Evolutionary conservation across 2,113 vertebrate species (phyloP).

Genomic region (Zootoca vivipara): DNA sequence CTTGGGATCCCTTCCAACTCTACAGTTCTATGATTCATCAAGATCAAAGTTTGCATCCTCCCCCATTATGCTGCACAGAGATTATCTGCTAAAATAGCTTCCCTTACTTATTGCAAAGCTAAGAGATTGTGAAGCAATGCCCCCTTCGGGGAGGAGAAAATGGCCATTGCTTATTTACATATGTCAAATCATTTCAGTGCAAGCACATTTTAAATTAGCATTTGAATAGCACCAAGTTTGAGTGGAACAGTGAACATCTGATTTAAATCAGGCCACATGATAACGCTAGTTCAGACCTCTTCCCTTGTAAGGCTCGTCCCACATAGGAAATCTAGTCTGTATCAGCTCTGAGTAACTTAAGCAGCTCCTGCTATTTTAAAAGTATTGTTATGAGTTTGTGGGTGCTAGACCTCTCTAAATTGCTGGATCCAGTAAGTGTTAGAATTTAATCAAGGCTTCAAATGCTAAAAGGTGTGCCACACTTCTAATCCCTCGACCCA

Average conservation of each 20-base stretch:
- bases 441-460: no score
- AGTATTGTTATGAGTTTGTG: no score
- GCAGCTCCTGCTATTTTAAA: not conserved
- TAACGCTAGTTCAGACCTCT: not conserved
- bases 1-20: not conserved
- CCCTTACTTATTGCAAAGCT: not conserved
- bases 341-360: not conserved
- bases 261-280: not conserved
- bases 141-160: no score
- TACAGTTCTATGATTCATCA: no score
- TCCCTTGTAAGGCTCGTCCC: not conserved
- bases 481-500: no score
- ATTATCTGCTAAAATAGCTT: not conserved
- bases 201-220: not conserved
- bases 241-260: not conserved
- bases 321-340: not conserved
- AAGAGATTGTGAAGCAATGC: not conserved
- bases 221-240: not conserved
- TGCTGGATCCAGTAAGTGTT: no score
- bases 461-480: no score
- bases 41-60: not conserved
- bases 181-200: not conserved
- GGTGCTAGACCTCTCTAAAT: no score
- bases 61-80: not conserved
- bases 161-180: not conserved